Percentiles rank a stretch among this genome's conserved stretches.
Conservation (phyloP, 2,888 invertebrate species). For the Physocephala rufipes region DNA sequence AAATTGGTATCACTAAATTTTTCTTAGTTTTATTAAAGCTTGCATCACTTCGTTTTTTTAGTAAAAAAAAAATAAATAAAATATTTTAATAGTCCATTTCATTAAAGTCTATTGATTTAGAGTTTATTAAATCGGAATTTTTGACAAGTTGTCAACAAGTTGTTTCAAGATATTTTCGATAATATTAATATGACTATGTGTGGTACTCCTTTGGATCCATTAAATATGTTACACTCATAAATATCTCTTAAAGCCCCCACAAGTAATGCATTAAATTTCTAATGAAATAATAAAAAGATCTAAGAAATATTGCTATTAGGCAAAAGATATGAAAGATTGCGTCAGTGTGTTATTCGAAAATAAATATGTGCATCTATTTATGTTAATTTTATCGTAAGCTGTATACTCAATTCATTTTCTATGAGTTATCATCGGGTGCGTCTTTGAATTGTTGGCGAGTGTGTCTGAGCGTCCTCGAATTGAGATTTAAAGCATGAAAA, state of each 20-base stretch:
- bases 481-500: slow-evolving; percentile 3
- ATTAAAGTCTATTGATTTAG: too few relatives aligned
- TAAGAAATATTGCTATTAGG: slow-evolving; percentile 1
- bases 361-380: not conserved
- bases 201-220: not conserved
- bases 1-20: too few relatives aligned
- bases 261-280: slow-evolving; percentile 24
- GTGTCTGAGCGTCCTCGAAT: not conserved
- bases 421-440: not conserved
- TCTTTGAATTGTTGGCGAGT: too few relatives aligned
- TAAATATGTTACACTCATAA: slow-evolving; percentile 20
- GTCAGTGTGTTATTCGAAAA: not conserved
- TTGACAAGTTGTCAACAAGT: too few relatives aligned
- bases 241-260: not conserved
- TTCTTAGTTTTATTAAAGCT: too few relatives aligned
- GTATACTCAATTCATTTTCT: not conserved
- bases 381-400: not conserved
- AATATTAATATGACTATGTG: too few relatives aligned
- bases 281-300: slow-evolving; percentile 7
- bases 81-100: too few relatives aligned
- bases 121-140: too few relatives aligned
- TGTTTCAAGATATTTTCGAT: too few relatives aligned
- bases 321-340: not conserved
- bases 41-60: too few relatives aligned
- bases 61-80: too few relatives aligned